Percentiles rank a stretch among this genome's conserved stretches.
phyloP scores from a whole-genome alignment of 2,888 invertebrate species.

The Lasioglossum calceatum region DNA sequence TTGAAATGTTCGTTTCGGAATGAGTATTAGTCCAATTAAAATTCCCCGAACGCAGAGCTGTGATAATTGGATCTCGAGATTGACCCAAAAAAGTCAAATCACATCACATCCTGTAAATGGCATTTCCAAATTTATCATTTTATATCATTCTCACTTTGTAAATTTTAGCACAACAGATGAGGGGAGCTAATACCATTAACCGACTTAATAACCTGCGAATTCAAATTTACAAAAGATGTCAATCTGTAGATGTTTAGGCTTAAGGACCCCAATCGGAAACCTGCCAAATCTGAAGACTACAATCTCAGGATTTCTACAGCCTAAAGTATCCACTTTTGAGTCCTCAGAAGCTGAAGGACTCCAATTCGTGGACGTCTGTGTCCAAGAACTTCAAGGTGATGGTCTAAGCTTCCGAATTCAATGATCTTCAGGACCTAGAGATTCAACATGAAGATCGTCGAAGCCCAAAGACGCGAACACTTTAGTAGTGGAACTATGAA shows the following conservation, averaged over 20 bases:
- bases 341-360: neutral
- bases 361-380: neutral
- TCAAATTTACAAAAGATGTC: neutral
- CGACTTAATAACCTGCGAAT: neutral
- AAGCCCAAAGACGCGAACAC: neutral
- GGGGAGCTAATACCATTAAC: neutral
- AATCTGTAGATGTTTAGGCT: neutral
- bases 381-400: neutral
- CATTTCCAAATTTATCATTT: neutral
- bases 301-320: neutral
- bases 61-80: neutral
- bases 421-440: neutral
- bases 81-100: conserved; percentile 1
- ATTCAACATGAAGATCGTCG: neutral
- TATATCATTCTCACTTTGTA: neutral
- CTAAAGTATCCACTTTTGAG: neutral
- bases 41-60: neutral
- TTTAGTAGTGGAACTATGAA: neutral
- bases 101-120: neutral
- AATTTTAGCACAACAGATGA: neutral
- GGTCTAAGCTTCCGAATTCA: neutral
- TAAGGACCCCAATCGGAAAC: accelerated
- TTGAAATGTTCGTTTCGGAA: neutral
- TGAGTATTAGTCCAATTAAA: conserved; percentile 1
- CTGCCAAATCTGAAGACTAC: neutral